Conservation (phyloP, 2,888 invertebrate genomes). For the Apoderus coryli region DNA sequence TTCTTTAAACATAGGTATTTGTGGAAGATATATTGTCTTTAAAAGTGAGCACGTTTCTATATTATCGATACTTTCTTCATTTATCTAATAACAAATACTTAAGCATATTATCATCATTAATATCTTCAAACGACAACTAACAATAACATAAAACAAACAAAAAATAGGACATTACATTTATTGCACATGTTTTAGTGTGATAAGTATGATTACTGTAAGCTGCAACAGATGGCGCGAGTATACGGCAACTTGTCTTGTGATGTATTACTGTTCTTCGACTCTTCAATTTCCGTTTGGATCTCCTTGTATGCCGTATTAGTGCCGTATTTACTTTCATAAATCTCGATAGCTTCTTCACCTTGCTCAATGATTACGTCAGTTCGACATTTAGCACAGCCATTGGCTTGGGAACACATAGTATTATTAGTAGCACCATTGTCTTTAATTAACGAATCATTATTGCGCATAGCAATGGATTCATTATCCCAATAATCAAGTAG, state of each 20-base stretch:
- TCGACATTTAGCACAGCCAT: constrained; percentile 13
- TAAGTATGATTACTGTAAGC: constrained; percentile 17
- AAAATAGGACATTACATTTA: background rate
- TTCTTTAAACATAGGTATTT: no score
- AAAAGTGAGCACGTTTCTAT: no score
- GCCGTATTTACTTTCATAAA: constrained; percentile 32
- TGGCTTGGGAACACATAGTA: constrained; percentile 10
- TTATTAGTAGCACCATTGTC: constrained; percentile 1
- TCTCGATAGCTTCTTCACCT: constrained; percentile 23
- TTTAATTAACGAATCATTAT: constrained; percentile 10
- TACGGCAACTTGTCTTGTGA: constrained; percentile 28
- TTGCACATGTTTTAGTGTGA: constrained; percentile 1
- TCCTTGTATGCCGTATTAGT: constrained; percentile 29
- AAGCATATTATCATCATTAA: no score
- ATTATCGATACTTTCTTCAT: no score
- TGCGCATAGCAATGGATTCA: constrained; percentile 14
- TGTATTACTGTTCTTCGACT: constrained; percentile 16
- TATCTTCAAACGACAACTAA: no score
- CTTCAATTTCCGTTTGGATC: constrained; percentile 24
- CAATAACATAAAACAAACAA: background rate
- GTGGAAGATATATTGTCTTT: no score
- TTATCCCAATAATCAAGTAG: constrained; percentile 36
- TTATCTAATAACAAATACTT: no score
- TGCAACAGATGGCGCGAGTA: constrained; percentile 32
- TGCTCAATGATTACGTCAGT: constrained; percentile 14